Conservation (phyloP, 2,113 vertebrate genomes). For the Prochilodus magdalenae region DNA sequence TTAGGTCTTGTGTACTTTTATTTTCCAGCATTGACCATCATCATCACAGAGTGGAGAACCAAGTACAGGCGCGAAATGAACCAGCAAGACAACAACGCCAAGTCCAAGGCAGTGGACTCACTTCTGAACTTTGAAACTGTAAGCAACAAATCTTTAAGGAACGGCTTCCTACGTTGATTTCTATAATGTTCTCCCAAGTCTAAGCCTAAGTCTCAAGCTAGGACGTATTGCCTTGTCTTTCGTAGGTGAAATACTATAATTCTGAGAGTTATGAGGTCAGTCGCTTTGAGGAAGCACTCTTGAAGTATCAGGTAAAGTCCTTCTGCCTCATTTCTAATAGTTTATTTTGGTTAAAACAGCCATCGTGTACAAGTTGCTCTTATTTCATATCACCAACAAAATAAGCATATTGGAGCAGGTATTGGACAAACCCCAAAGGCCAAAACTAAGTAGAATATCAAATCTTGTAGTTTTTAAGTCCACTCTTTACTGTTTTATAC, state of each 20-base stretch:
- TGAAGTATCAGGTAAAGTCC: conserved; percentile 85
- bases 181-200: not conserved
- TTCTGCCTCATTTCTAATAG: not conserved
- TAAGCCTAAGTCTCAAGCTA: not conserved
- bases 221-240: not conserved
- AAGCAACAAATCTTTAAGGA: conserved; percentile 37
- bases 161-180: not conserved
- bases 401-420: too few species aligned
- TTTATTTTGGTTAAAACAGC: too few species aligned
- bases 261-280: conserved; percentile 86
- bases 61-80: conserved; percentile 91
- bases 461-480: too few species aligned
- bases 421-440: too few species aligned
- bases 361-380: too few species aligned
- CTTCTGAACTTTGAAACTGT: conserved; percentile 95
- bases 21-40: conserved; percentile 83
- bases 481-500: too few species aligned
- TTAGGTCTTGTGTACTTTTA: too few species aligned
- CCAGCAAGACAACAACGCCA: conserved; percentile 83
- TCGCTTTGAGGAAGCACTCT: conserved; percentile 84
- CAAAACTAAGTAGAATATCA: too few species aligned
- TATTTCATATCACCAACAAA: too few species aligned
- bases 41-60: conserved; percentile 91
- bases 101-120: conserved; percentile 87
- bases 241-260: conserved; percentile 90